A percentile compares a stretch with the other conserved stretches of the same genome.
These are phyloP conservation scores for Tenebrosternarchus preto DNA, from an alignment of 2,113 vertebrate genomes.

Conservation along the genomic window DNA sequence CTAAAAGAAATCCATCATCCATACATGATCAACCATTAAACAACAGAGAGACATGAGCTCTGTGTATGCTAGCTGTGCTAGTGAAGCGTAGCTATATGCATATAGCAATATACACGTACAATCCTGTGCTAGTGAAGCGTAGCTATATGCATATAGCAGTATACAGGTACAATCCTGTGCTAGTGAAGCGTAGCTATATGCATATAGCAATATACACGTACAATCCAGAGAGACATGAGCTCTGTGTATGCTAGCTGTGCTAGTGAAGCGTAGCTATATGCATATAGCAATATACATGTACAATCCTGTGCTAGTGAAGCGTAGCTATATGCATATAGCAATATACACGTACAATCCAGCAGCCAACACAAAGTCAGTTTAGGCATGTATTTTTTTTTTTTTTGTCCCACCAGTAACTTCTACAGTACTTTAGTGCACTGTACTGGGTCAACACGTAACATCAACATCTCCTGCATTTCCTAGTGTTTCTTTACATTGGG, in stretches of 20 bases:
- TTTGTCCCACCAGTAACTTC: constrained; percentile 15
- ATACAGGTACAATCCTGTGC: no score
- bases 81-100: no score
- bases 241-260: constrained; percentile 57
- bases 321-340: constrained; percentile 47
- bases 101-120: no score
- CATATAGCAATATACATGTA: no score
- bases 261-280: no score
- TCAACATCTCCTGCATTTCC: constrained; percentile 42
- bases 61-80: constrained; percentile 53
- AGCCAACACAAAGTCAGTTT: not conserved
- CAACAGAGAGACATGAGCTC: constrained; percentile 67
- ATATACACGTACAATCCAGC: constrained; percentile 64
- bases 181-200: no score
- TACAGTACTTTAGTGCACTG: constrained; percentile 61
- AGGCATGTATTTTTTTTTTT: constrained; percentile 15
- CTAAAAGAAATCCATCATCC: constrained; percentile 55
- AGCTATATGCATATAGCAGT: no score
- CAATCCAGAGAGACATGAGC: constrained; percentile 67
- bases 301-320: constrained; percentile 36
- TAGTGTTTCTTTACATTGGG: constrained; percentile 56
- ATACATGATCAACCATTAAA: constrained; percentile 63
- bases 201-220: no score
- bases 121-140: no score
- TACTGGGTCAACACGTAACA: constrained; percentile 14